Percentiles rank a stretch among this genome's conserved stretches.
Evolutionary conservation across 2,113 vertebrate species (phyloP).

Genomic region (Telmatochromis sp.): DNA sequence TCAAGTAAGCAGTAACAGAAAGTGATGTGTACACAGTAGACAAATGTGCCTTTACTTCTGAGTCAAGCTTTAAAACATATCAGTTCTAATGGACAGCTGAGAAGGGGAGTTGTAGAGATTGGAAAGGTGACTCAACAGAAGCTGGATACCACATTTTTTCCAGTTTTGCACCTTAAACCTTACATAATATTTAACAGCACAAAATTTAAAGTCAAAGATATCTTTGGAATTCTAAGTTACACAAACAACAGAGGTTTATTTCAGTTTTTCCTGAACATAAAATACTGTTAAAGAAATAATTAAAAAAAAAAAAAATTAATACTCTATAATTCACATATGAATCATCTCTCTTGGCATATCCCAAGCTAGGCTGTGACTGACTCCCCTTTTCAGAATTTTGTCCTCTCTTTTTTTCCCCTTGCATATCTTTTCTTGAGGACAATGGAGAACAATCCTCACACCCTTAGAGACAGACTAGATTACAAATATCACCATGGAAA

Average conservation of each 20-base stretch:
- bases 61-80: neutral
- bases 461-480: conserved; percentile 35
- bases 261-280: neutral
- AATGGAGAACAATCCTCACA: conserved; percentile 13
- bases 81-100: neutral
- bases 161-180: neutral
- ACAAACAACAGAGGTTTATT: neutral
- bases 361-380: neutral
- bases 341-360: neutral
- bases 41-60: neutral
- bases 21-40: neutral
- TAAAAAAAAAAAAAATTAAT: rapidly evolving
- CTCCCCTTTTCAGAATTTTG: neutral
- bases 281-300: neutral
- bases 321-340: neutral
- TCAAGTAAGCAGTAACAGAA: neutral
- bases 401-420: neutral
- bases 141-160: neutral
- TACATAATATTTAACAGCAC: neutral
- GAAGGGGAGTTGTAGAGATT: neutral
- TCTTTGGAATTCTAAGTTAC: neutral
- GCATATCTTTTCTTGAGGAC: neutral
- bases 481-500: conserved; percentile 40
- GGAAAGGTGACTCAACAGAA: neutral
- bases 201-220: neutral